Conservation (phyloP, 2,888 invertebrate genomes). For the Bombyx huttoni region DNA sequence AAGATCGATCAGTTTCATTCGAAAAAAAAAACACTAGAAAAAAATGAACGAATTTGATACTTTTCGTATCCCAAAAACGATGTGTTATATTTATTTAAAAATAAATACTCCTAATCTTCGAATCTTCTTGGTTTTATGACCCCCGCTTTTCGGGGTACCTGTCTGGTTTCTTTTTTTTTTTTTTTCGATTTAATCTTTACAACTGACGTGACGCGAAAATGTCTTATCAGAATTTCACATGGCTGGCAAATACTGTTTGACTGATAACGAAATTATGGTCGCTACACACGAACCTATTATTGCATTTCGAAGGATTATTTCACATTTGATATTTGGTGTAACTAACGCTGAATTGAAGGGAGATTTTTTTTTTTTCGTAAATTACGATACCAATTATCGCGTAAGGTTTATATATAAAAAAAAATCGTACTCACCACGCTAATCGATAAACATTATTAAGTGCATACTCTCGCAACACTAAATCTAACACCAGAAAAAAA, state of each 20-base stretch:
- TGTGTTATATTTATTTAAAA: no score
- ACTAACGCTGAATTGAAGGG: no score
- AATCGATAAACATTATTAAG: neutral
- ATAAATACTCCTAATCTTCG: no score
- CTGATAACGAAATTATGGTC: neutral
- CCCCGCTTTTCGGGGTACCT: neutral
- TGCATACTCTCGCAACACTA: slow-evolving; percentile 5
- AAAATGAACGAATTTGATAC: no score
- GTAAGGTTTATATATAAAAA: no score
- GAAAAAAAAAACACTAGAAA: no score
- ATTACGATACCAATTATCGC: no score
- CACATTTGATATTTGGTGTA: neutral
- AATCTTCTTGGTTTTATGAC: no score
- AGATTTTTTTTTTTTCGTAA: no score
- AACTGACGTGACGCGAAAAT: neutral
- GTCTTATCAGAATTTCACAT: slow-evolving; percentile 1
- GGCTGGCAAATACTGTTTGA: neutral
- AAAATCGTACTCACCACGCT: no score
- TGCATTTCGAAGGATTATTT: neutral
- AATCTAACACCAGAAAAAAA: neutral
- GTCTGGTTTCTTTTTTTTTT: neutral
- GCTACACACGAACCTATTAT: neutral
- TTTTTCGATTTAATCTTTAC: neutral
- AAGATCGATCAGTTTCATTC: no score
- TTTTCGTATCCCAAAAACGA: no score